Percentiles rank a stretch among this genome's conserved stretches.
phyloP scores from a whole-genome alignment of 2,113 vertebrate genomes.

The Morone chrysops region DNA sequence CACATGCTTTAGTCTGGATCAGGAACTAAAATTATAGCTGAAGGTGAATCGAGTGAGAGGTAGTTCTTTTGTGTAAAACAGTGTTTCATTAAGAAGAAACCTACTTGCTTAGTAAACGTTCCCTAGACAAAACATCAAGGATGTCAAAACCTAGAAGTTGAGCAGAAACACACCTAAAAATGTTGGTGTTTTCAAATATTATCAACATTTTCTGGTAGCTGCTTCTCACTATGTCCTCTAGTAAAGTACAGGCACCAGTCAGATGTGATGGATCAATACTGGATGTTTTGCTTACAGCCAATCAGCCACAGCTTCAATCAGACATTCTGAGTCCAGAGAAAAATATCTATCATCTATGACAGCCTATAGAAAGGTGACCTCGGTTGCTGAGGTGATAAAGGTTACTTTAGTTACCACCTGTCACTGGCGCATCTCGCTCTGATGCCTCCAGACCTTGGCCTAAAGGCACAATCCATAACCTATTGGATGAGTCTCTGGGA shows the following conservation, averaged over 20 bases:
- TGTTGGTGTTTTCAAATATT: not conserved
- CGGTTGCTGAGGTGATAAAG: conserved; percentile 75
- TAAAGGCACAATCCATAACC: conserved; percentile 72
- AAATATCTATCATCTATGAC: conserved; percentile 76
- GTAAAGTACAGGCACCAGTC: conserved; percentile 29
- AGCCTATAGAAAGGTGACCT: conserved; percentile 76
- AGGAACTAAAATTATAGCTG: not conserved
- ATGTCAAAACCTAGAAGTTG: not conserved
- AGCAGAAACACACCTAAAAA: not conserved
- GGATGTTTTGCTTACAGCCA: conserved; percentile 68
- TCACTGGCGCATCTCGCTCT: conserved; percentile 67
- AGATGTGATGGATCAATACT: conserved; percentile 60
- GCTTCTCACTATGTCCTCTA: conserved; percentile 16
- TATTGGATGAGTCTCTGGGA: conserved; percentile 70
- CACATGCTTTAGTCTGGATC: not conserved
- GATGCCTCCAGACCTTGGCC: conserved; percentile 69
- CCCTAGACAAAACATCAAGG: not conserved
- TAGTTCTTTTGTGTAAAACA: not conserved
- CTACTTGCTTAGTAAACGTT: not conserved
- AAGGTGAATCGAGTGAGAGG: not conserved
- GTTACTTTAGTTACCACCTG: conserved; percentile 77
- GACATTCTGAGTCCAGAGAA: conserved; percentile 43
- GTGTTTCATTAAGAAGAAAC: no score
- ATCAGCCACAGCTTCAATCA: conserved; percentile 66
- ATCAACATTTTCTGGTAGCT: conserved; percentile 14